phyloP scores from a whole-genome alignment of 2,888 invertebrate species.

The Latrodectus hesperus region DNA sequence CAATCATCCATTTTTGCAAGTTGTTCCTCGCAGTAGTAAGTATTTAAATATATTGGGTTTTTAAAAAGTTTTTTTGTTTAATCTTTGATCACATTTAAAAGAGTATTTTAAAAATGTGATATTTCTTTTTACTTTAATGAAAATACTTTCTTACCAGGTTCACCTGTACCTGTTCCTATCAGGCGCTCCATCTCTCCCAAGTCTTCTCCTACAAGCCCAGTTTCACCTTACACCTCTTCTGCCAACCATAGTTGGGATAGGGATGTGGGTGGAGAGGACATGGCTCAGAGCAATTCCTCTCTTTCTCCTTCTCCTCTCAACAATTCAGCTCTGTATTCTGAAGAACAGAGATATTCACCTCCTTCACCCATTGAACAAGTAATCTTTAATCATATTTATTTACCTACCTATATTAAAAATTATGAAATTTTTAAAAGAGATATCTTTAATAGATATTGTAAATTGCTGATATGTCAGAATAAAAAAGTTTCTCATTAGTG shows the following conservation, averaged over 20 bases:
- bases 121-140: not conserved
- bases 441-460: too few species aligned
- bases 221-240: constrained; percentile 36
- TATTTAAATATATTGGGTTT: not conserved
- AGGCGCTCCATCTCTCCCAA: constrained; percentile 33
- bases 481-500: too few species aligned
- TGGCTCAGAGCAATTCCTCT: constrained; percentile 55
- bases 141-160: constrained; percentile 21
- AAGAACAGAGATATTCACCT: constrained; percentile 39
- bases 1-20: constrained; percentile 86
- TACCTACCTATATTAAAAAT: too few species aligned
- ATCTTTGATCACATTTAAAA: too few species aligned
- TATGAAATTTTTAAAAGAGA: too few species aligned
- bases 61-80: too few species aligned
- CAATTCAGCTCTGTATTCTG: constrained; percentile 23
- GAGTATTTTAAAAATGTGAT: not conserved
- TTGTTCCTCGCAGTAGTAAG: constrained; percentile 70
- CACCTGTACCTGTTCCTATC: constrained; percentile 59
- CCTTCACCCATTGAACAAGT: constrained; percentile 61
- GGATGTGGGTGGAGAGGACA: constrained; percentile 66
- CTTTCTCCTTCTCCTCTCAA: constrained; percentile 50
- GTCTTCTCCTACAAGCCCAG: constrained; percentile 4
- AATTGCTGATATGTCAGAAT: too few species aligned
- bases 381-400: not conserved
- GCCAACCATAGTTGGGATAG: constrained; percentile 46